These are phyloP conservation scores for Pollenia griseotomentosa DNA, from an alignment of 2,888 invertebrate species.

Conservation along the genomic window DNA sequence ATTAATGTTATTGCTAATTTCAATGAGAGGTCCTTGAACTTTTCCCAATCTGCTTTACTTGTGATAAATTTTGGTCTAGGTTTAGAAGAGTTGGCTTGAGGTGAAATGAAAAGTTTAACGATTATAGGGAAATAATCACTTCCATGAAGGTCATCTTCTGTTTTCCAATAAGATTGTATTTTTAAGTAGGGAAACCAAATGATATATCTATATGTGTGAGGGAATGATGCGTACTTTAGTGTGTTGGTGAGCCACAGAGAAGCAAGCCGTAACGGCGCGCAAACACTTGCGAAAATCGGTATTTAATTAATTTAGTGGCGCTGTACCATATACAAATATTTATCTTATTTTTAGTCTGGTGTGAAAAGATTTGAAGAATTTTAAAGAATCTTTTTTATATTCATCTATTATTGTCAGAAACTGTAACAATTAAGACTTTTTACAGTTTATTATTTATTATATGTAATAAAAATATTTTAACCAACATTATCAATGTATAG, in stretches of 20 bases:
- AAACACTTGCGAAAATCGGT: too few relatives aligned
- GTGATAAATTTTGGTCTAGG: slow-evolving; percentile 7
- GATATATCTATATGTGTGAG: slow-evolving; percentile 70
- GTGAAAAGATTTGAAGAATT: too few relatives aligned
- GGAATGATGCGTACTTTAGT: slow-evolving; percentile 67
- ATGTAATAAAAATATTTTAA: too few relatives aligned
- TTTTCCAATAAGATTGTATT: slow-evolving; percentile 51
- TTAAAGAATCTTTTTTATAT: too few relatives aligned
- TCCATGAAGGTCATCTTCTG: slow-evolving; percentile 34
- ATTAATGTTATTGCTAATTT: slow-evolving; percentile 37
- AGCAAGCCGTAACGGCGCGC: too few relatives aligned
- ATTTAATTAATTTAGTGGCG: too few relatives aligned
- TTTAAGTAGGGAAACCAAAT: slow-evolving; percentile 49
- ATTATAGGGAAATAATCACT: slow-evolving; percentile 62
- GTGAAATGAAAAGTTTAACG: slow-evolving; percentile 6
- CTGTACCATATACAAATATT: too few relatives aligned
- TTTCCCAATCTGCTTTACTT: not conserved
- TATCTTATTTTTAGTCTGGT: too few relatives aligned
- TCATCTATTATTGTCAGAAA: too few relatives aligned
- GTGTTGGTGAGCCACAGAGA: slow-evolving; percentile 62
- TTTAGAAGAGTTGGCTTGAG: not conserved
- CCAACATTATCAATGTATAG: too few relatives aligned
- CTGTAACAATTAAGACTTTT: too few relatives aligned
- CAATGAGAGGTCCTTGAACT: not conserved
- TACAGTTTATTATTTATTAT: too few relatives aligned